Conservation (phyloP, 2,113 vertebrate species). For the Dasyprocta punctata region DNA sequence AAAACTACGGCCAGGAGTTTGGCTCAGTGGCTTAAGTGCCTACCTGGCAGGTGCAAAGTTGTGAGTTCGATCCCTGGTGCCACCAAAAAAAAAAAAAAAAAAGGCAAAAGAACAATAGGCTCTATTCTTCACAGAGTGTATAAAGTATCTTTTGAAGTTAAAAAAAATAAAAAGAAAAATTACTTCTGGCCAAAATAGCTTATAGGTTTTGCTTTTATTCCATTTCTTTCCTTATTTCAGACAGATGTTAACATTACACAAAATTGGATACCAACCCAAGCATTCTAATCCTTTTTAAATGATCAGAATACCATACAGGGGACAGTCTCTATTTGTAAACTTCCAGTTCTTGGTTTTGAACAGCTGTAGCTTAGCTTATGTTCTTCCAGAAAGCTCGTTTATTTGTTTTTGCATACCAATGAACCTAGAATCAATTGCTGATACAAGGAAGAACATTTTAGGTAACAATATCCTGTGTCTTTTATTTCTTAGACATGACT, state of each 20-base stretch:
- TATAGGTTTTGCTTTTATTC: background rate
- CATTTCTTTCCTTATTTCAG: background rate
- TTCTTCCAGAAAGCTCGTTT: background rate
- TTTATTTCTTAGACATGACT: background rate
- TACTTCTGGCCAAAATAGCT: background rate
- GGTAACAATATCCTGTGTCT: background rate
- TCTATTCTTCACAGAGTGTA: background rate
- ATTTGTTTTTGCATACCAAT: background rate
- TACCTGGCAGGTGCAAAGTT: no score
- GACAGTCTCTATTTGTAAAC: background rate
- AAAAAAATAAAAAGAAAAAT: background rate
- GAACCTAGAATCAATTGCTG: background rate
- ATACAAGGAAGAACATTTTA: background rate
- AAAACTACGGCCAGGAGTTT: no score
- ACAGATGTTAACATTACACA: background rate
- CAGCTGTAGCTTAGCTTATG: background rate
- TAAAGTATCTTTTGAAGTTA: conserved; percentile 13
- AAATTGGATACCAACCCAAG: background rate
- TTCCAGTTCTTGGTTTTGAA: background rate
- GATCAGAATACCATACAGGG: background rate
- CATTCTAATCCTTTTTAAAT: background rate
- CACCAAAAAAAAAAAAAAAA: no score
- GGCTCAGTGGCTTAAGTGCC: no score
- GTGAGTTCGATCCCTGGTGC: no score
- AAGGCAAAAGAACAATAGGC: background rate